phyloP scores from a whole-genome alignment of 1,140 invertebrate genomes.

The Orchesella cincta region DNA sequence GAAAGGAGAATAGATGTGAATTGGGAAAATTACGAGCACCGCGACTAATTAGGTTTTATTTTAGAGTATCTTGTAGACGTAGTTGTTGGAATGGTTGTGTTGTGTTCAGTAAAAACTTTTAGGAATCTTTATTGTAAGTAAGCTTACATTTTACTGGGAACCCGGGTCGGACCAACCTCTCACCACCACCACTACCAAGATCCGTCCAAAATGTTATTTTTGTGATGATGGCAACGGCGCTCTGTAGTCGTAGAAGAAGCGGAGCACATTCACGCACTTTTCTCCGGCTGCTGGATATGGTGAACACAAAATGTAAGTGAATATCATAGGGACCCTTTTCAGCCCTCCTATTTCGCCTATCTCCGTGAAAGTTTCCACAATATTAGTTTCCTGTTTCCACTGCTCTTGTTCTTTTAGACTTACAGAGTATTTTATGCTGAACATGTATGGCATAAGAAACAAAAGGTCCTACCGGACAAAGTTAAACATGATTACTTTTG shows the following conservation, averaged over 20 bases:
- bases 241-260: background rate
- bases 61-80: background rate
- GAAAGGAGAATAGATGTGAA: background rate
- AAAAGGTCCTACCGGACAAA: no score
- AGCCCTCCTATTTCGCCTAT: no score
- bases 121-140: background rate
- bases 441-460: no score
- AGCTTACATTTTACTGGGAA: background rate
- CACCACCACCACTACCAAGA: background rate
- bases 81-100: background rate
- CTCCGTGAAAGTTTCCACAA: no score
- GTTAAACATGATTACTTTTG: no score
- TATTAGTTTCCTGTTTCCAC: no score
- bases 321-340: no score
- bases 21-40: conserved; percentile 25
- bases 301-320: no score
- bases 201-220: background rate
- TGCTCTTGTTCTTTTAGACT: no score
- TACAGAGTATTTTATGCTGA: no score
- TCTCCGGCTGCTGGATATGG: no score
- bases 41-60: conserved; percentile 24
- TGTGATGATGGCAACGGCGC: background rate
- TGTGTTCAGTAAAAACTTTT: background rate
- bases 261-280: background rate
- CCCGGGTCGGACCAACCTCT: background rate